Conservation (phyloP, 2,888 invertebrate species). For the Leptinotarsa haldemani region DNA sequence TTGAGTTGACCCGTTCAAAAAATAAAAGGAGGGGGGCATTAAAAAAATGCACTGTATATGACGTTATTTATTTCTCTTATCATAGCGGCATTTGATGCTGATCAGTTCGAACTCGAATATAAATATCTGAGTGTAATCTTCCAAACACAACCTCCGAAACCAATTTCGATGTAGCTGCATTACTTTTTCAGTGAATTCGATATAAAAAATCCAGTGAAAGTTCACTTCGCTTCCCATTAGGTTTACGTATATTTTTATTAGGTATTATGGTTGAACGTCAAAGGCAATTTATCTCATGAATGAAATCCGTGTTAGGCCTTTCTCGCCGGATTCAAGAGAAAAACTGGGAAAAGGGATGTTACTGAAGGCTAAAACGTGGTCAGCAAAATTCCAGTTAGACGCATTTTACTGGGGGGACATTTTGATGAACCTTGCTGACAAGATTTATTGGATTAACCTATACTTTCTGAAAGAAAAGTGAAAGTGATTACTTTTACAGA, state of each 20-base stretch:
- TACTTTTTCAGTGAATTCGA: neutral
- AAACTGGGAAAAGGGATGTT: neutral
- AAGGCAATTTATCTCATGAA: conserved; percentile 11
- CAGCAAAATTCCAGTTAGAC: neutral
- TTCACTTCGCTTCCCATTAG: conserved; percentile 10
- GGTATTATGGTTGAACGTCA: conserved; percentile 15
- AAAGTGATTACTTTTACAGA: no score
- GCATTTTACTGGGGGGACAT: neutral
- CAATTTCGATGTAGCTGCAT: neutral
- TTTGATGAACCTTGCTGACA: neutral
- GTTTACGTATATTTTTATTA: conserved; percentile 3
- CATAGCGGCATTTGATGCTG: no score
- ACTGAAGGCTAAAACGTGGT: neutral
- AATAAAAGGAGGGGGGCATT: no score
- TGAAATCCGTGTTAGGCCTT: neutral
- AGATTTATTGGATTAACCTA: no score
- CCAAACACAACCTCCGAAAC: neutral
- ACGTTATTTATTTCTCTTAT: no score
- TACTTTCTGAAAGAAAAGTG: no score
- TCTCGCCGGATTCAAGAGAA: neutral
- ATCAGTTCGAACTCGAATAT: no score
- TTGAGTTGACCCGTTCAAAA: no score
- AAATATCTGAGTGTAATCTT: neutral
- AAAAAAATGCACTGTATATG: no score
- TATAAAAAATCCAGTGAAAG: neutral